phyloP scores from a whole-genome alignment of 2,888 invertebrate genomes.

The Amblyjoppa fuscipennis region DNA sequence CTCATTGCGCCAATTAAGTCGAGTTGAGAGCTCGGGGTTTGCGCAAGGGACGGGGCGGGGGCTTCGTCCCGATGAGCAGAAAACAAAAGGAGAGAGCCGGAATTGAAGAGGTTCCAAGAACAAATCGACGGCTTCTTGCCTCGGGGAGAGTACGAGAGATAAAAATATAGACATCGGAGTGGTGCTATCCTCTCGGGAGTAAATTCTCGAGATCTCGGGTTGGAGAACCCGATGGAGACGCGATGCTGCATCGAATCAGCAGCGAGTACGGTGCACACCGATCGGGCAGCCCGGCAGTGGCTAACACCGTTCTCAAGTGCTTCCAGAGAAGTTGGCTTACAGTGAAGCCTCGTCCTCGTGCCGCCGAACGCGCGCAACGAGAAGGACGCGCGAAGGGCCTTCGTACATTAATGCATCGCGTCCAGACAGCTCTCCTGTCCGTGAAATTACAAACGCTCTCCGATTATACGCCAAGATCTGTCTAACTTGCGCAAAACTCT shows the following conservation, averaged over 20 bases:
- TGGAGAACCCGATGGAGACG: constrained; percentile 13
- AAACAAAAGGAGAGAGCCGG: constrained; percentile 75
- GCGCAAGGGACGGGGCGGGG: not conserved
- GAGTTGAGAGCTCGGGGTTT: constrained; percentile 50
- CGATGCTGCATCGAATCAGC: too few species aligned
- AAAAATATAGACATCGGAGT: constrained; percentile 2
- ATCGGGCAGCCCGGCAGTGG: constrained; percentile 14
- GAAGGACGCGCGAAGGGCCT: constrained; percentile 19
- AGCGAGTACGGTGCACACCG: not conserved
- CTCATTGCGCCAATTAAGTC: constrained; percentile 80
- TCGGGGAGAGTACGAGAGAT: constrained; percentile 2
- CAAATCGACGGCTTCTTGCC: constrained; percentile 71
- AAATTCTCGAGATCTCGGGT: constrained; percentile 46
- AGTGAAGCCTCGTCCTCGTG: constrained; percentile 40
- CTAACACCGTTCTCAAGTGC: constrained; percentile 38
- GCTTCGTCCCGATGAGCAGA: constrained; percentile 64
- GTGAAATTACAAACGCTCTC: not conserved
- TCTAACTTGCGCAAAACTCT: constrained; percentile 35
- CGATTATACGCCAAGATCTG: constrained; percentile 53
- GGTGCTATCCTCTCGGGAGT: constrained; percentile 36
- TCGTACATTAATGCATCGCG: constrained; percentile 22
- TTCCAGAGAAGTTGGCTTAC: constrained; percentile 52
- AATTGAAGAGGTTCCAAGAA: constrained; percentile 76
- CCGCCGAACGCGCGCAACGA: not conserved
- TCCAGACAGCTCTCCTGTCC: constrained; percentile 5